phyloP scores from a whole-genome alignment of 2,888 invertebrate species.

The Lithodes maja region DNA sequence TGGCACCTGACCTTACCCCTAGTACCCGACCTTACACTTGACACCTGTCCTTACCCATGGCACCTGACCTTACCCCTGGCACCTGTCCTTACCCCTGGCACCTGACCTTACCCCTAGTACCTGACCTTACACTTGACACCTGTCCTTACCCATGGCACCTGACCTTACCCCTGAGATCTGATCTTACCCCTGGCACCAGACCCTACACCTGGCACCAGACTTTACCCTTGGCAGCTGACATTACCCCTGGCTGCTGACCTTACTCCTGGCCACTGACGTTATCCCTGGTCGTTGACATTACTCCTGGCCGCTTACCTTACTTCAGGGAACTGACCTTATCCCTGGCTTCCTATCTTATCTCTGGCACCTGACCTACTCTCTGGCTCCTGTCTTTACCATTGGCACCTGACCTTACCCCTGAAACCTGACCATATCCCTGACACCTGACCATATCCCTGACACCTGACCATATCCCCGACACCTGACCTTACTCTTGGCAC shows the following conservation, averaged over 20 bases:
- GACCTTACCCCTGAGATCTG: background rate
- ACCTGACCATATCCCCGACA: background rate
- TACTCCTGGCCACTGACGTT: background rate
- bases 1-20: background rate
- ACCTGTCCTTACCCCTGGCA: background rate
- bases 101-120: background rate
- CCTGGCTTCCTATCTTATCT: background rate
- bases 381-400: slow-evolving; percentile 17
- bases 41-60: background rate
- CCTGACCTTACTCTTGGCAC: background rate
- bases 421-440: background rate
- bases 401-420: background rate
- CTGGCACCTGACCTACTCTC: slow-evolving; percentile 23
- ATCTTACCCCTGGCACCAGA: background rate
- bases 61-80: background rate
- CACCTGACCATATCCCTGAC: background rate
- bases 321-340: background rate
- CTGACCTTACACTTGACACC: background rate
- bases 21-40: background rate
- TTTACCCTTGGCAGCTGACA: background rate
- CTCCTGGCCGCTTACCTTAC: background rate
- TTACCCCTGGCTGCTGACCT: background rate
- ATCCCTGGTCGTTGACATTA: background rate
- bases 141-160: background rate
- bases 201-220: background rate